Percentiles rank a stretch among this genome's conserved stretches.
Conservation (phyloP, 2,888 invertebrate species). For the Troides aeacus region DNA sequence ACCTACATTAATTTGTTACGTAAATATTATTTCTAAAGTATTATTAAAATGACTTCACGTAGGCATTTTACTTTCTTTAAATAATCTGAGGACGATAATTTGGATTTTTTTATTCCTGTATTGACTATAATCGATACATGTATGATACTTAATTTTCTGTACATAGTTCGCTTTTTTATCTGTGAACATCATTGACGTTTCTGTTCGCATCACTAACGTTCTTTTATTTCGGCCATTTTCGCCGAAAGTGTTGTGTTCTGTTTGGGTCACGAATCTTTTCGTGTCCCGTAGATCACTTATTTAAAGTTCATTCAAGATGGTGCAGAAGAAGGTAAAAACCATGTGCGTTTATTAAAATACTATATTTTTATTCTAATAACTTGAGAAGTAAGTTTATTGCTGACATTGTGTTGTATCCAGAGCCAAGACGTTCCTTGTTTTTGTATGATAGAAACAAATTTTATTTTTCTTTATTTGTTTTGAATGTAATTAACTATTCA, state of each 20-base stretch:
- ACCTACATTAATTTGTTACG: no score
- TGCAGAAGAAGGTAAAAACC: constrained; percentile 80
- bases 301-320: constrained; percentile 74
- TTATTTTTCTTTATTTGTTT: background rate
- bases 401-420: constrained; percentile 35
- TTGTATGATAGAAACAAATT: constrained; percentile 25
- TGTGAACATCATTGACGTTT: constrained; percentile 31
- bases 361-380: constrained; percentile 53
- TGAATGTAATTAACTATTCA: background rate
- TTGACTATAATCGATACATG: background rate
- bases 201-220: constrained; percentile 36
- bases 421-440: constrained; percentile 24
- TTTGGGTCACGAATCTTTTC: constrained; percentile 75
- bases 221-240: constrained; percentile 77
- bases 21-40: no score
- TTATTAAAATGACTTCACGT: no score
- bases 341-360: constrained; percentile 67
- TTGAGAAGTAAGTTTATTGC: constrained; percentile 38
- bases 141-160: background rate
- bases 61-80: no score
- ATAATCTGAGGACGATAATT: background rate
- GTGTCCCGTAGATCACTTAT: constrained; percentile 73
- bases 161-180: constrained; percentile 20
- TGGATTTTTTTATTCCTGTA: background rate
- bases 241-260: constrained; percentile 74